Conservation (phyloP, 1,140 invertebrate genomes). For the Pogonomyrmex barbatus region DNA sequence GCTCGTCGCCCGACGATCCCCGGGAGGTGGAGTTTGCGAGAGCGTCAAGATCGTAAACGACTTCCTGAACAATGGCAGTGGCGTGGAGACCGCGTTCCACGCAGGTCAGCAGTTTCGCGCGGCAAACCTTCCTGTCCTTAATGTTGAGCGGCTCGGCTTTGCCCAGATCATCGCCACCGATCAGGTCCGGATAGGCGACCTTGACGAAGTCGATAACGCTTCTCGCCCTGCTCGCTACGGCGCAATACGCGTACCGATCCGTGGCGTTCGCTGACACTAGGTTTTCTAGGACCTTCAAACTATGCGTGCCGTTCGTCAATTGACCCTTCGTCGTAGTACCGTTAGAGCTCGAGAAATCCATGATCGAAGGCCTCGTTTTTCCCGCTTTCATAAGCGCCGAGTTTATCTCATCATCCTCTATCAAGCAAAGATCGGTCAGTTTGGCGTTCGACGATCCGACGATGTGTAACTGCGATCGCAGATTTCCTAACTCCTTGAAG, state of each 20-base stretch:
- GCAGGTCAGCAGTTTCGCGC: slow-evolving; percentile 88
- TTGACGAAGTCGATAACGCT: slow-evolving; percentile 91
- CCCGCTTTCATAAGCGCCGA: not conserved
- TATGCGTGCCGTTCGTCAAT: slow-evolving; percentile 24
- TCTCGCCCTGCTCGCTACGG: slow-evolving; percentile 86
- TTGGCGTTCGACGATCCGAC: slow-evolving; percentile 32
- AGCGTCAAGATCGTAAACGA: slow-evolving; percentile 92
- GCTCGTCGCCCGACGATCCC: slow-evolving; percentile 66
- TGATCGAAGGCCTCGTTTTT: slow-evolving; percentile 24
- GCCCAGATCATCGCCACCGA: slow-evolving; percentile 86
- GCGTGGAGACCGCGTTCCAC: slow-evolving; percentile 88
- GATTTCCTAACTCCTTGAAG: slow-evolving; percentile 87
- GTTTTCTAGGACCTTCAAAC: slow-evolving; percentile 74
- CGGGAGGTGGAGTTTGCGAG: slow-evolving; percentile 71
- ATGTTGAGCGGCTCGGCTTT: slow-evolving; percentile 88
- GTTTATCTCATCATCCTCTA: slow-evolving; percentile 63
- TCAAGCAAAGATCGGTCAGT: not conserved
- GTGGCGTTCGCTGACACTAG: slow-evolving; percentile 65
- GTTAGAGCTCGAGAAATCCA: slow-evolving; percentile 45
- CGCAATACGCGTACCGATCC: slow-evolving; percentile 82
- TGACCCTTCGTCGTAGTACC: slow-evolving; percentile 11
- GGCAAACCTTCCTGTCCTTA: slow-evolving; percentile 89
- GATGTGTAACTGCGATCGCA: slow-evolving; percentile 83
- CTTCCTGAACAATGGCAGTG: slow-evolving; percentile 87
- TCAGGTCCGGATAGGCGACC: slow-evolving; percentile 91